Evolutionary conservation across 2,888 invertebrate genomes (phyloP), one percentile per base, ranked within the genome.

Genomic region (Phlogophora meticulosa): DNA sequence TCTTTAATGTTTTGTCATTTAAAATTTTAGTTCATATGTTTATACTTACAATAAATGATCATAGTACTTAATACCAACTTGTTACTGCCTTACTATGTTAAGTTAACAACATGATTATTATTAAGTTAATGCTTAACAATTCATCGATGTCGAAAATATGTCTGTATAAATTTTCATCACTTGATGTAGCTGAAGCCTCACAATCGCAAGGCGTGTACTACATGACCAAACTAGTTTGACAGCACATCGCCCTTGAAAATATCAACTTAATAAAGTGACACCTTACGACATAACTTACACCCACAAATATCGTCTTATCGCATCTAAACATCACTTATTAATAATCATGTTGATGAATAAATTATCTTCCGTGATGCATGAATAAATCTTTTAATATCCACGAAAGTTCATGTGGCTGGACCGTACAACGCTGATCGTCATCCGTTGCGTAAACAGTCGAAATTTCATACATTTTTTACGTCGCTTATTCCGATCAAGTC

Each of bases 231-330:
- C 93, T 85, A 82, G 93, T 91, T 89, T 87, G 88, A 90, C 91
- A 80, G 82, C 89, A 84, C 77, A 80, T 80, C 86, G 90, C 89
- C 93, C 93, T 93, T 93, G 93, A 87, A 83, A 81, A 87, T 85
- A 83, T 84, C 83, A 87, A 88, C 75, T 85, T 83, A 88, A 87
- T 85, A 86, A 87, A 85, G 84, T 90, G 91, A 91, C 92, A 91
- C 87, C 87, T 93, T 90, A 86, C 91, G 83, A 91, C 88, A 89
- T 88, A 82, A 84, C 84, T 87, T 85, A 91, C 92, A 91, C 90
- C 91, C 89, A 93, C 93, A 84, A 86, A 88, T 87, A 86, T 85
- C 88, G 83, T 87, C 89, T 90, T 90, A 91, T 91, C 90, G 70
- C 82, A 81, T 76, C 85, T 84, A 85, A 87, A 80, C 87, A 90